Base-by-base conservation (phyloP, 2,113 vertebrate species). In the Otolemur garnettii region DNA sequence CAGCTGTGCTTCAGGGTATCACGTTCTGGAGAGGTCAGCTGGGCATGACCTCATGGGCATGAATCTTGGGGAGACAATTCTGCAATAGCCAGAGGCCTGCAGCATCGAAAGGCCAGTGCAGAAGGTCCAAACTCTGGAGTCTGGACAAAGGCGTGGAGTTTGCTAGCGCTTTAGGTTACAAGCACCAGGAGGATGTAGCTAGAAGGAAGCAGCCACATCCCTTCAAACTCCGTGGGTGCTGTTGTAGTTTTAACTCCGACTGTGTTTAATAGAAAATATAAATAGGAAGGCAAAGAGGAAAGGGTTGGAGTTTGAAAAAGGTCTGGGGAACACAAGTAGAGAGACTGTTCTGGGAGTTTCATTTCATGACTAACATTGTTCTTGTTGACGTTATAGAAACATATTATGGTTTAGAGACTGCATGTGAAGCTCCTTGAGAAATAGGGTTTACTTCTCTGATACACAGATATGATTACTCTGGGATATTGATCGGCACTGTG, bases 21-120 rank as follows among this genome's bases (percentile, higher is more conserved):
- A 38, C 12, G 45, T 97, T 97, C 62, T n/a, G 45, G 93, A 93
- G 96, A 93, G 90, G 78, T 90, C 87, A 15, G 82, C 74, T 96
- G 93, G 96, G 62, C 94, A 85, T 92, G 94, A 95, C 72, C 0
- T 19, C 33, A 66, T 68, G 92, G 94, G 62, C 60, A 50, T 66
- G 96, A 96, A 86, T 68, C 11, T 91, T 71, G 62, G 82, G 69
- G 97, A 93, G 80, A n/a, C 78, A 21, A 22, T 91, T 96, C 72
- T 79, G 78, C 69, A 95, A 75, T 24, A 79, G 74, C 68, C 1
- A 12, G 10, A 42, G 72, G 68, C 26, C 3, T 33, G 50, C 72
- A 0, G 45, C 66, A 35, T 75, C 57, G 69, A 88, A 87, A 35
- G 92, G 59, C 53, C 80, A 18, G 15, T n/a, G 4, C 69, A 69